These are phyloP conservation scores for Oscheius myriophilus DNA, from an alignment of 2,888 invertebrate genomes.

Conservation along the genomic window DNA sequence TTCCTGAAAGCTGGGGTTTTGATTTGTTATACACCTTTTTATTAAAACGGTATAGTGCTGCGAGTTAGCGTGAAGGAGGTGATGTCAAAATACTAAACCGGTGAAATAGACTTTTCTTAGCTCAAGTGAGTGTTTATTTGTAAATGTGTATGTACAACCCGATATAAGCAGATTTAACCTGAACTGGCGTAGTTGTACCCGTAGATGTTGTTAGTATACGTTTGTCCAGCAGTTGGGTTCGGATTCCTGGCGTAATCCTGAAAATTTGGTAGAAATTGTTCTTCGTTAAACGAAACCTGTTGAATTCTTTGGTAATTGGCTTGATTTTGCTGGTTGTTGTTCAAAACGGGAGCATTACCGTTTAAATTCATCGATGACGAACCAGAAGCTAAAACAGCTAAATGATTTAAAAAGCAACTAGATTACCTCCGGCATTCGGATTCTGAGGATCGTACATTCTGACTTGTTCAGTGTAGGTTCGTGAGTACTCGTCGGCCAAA, in stretches of 20 bases:
- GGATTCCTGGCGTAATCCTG: constrained; percentile 19
- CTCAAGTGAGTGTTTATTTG: too few relatives aligned
- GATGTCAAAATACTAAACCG: neutral
- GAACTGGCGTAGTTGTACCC: constrained; percentile 27
- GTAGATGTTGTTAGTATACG: constrained; percentile 28
- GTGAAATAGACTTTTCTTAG: too few relatives aligned
- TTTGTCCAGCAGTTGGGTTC: constrained; percentile 18
- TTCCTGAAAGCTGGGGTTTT: neutral
- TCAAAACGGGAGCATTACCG: constrained; percentile 37
- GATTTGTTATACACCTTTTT: too few relatives aligned
- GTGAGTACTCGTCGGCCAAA: constrained; percentile 44
- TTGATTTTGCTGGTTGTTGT: constrained; percentile 49
- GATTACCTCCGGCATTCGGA: neutral
- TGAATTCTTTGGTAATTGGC: constrained; percentile 54
- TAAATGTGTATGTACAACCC: neutral
- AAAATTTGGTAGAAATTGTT: neutral
- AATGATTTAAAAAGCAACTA: neutral
- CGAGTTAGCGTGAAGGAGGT: constrained; percentile 5
- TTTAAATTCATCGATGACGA: constrained; percentile 10
- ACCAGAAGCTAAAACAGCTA: neutral
- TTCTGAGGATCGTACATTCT: constrained; percentile 15
- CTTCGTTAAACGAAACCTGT: constrained; percentile 6
- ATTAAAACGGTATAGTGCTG: constrained; percentile 13
- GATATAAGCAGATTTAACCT: neutral
- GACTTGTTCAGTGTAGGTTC: constrained; percentile 36